Evolutionary conservation across 1,140 invertebrate genomes (phyloP), one percentile per base, ranked within the genome.

Genomic region (Drosophila prosaltans): DNA sequence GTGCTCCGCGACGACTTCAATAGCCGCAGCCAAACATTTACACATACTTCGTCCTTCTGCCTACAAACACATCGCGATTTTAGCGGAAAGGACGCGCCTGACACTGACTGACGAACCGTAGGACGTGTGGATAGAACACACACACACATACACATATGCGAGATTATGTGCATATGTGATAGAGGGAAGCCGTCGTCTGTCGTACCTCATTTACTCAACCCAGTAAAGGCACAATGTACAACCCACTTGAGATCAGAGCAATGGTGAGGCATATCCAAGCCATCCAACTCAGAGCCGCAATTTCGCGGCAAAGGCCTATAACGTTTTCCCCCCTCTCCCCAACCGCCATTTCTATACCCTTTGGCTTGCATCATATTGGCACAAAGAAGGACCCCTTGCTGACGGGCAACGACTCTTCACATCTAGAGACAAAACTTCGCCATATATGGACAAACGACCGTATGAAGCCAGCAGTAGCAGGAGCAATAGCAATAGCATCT

Each of bases 181-280:
- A 67, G 74, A 75, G 72, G 75, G 55, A 51, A 60, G 57, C 58
- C 48, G 64, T 43, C 48, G 64, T 43, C 40, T 51, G 39, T 21
- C 10, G 30, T 28, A 64, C 54, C 68, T 65, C 64, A 45, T 74
- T 43, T 39, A 24, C 61, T 26, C 41, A 67, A 61, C 65, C 51
- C 68, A 61, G 55, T 45, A 74, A 21, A 68, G 59, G 68, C 65
- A 78, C 72, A 78, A 75, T 78, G 68, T 74, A 82, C 81, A 81
- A 84, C 72, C 77, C 81, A 85, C 81, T 85, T 84, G 81, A 85
- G 81, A 86, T 85, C 78, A 71, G 82, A 78, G 82, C 75, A 86
- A 85, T 40, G 72, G 66, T 60, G 39, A 69, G 69, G 59, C 51
- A 67, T 59, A 65, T 45, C 72, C 43, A 65, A 62, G 43, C 59